A percentile compares a stretch with the other conserved stretches of the same genome.
phyloP scores from a whole-genome alignment of 2,888 invertebrate species.

The Phania funesta region DNA sequence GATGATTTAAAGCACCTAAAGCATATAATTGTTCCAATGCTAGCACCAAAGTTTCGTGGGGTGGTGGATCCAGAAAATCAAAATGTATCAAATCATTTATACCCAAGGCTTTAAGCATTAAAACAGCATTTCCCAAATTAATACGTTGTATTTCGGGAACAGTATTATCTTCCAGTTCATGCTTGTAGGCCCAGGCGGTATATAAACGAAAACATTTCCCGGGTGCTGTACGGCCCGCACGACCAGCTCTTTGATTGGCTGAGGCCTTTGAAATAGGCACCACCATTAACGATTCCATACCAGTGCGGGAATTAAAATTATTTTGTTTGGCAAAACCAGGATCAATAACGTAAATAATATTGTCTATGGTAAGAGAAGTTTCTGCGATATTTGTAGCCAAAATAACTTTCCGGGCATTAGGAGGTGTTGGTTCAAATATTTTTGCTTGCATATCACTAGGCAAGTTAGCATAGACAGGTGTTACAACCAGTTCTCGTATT shows the following conservation, averaged over 20 bases:
- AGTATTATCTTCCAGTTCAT: constrained; percentile 98
- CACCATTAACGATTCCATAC: constrained; percentile 99
- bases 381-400: constrained; percentile 99
- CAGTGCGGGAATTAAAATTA: constrained; percentile 97
- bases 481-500: constrained; percentile 93
- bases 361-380: constrained; percentile 99
- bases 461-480: constrained; percentile 98
- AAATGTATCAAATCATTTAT: constrained; percentile 99
- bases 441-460: constrained; percentile 99
- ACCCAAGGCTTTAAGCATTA: constrained; percentile 97
- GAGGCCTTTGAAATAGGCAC: constrained; percentile 99
- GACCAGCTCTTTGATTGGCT: constrained; percentile 97
- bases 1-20: constrained; percentile 97
- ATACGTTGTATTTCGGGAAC: constrained; percentile 99
- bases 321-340: constrained; percentile 99
- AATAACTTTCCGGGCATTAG: constrained; percentile 97
- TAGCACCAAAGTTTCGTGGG: constrained; percentile 93
- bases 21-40: constrained; percentile 99
- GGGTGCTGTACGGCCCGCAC: constrained; percentile 97
- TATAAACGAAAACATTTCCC: constrained; percentile 99
- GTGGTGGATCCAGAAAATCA: constrained; percentile 99
- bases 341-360: constrained; percentile 99
- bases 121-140: constrained; percentile 96
- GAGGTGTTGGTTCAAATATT: constrained; percentile 98
- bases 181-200: constrained; percentile 99